A percentile compares a stretch with the other conserved stretches of the same genome.
Conservation (phyloP, 2,888 invertebrate species). For the Drosophila rubida region DNA sequence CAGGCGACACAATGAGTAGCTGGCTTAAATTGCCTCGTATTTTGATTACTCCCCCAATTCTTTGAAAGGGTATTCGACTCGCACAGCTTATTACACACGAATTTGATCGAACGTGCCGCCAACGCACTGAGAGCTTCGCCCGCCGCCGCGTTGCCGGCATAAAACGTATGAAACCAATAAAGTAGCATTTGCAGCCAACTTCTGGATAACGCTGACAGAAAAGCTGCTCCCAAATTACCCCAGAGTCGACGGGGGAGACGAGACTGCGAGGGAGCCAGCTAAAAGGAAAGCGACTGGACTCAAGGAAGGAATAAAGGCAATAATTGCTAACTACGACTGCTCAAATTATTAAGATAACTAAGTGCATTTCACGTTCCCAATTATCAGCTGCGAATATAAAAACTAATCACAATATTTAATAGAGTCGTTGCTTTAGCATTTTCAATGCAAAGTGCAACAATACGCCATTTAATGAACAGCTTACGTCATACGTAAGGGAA, state of each 20-base stretch:
- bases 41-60: constrained; percentile 51
- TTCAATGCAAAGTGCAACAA: too few species aligned
- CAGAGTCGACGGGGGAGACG: not conserved
- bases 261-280: too few species aligned
- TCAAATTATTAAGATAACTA: not conserved
- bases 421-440: too few species aligned
- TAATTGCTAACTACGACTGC: not conserved
- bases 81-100: constrained; percentile 45
- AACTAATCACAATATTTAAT: too few species aligned
- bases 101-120: constrained; percentile 32
- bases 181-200: constrained; percentile 45
- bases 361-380: too few species aligned
- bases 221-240: constrained; percentile 5
- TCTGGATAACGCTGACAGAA: constrained; percentile 8
- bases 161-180: constrained; percentile 67
- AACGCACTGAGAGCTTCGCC: constrained; percentile 9
- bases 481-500: too few species aligned
- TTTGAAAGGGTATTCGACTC: constrained; percentile 40
- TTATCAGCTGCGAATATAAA: too few species aligned
- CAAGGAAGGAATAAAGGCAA: not conserved
- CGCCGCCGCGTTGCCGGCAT: constrained; percentile 4
- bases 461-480: too few species aligned
- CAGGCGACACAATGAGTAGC: constrained; percentile 25
- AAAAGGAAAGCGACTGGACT: not conserved
- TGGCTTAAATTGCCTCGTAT: constrained; percentile 67